phyloP scores from a whole-genome alignment of 1,140 invertebrate species.

The Drosophila santomea region DNA sequence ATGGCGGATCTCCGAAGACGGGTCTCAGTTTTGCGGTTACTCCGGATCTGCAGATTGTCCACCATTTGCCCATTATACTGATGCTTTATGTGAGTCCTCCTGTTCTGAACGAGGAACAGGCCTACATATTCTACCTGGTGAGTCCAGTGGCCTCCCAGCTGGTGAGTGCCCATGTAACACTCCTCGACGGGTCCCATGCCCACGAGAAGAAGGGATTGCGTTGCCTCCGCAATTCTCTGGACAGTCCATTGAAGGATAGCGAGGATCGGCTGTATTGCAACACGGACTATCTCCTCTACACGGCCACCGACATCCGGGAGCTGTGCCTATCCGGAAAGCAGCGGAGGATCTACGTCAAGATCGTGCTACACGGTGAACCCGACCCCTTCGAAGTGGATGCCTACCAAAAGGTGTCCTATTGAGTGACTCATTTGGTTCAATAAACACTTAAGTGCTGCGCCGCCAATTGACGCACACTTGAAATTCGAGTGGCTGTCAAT shows the following conservation, averaged over 20 bases:
- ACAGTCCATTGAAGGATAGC: background rate
- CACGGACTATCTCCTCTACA: slow-evolving; percentile 43
- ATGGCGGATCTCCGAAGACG: background rate
- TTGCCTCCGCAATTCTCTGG: background rate
- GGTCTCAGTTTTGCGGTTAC: background rate
- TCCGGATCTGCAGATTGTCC: slow-evolving; percentile 1
- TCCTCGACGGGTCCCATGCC: background rate
- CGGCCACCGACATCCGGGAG: slow-evolving; percentile 26
- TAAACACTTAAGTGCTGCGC: slow-evolving; percentile 42
- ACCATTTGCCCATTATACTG: slow-evolving; percentile 5
- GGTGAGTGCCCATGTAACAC: background rate
- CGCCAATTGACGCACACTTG: slow-evolving; percentile 67
- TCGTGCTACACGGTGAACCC: slow-evolving; percentile 36
- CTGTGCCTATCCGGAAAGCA: slow-evolving; percentile 9
- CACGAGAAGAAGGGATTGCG: background rate
- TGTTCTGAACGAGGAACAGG: background rate
- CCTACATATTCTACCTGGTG: slow-evolving; percentile 7
- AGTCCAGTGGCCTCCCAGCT: background rate
- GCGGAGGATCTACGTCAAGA: slow-evolving; percentile 24
- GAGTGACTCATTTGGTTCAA: slow-evolving; percentile 50
- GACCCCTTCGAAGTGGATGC: slow-evolving; percentile 20
- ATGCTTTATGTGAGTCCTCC: slow-evolving; percentile 5
- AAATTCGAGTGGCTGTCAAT: slow-evolving; percentile 73
- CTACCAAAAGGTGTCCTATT: background rate
- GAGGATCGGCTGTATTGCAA: slow-evolving; percentile 12